Evolutionary conservation across 2,113 vertebrate species (phyloP).

Genomic region (Chionis minor): DNA sequence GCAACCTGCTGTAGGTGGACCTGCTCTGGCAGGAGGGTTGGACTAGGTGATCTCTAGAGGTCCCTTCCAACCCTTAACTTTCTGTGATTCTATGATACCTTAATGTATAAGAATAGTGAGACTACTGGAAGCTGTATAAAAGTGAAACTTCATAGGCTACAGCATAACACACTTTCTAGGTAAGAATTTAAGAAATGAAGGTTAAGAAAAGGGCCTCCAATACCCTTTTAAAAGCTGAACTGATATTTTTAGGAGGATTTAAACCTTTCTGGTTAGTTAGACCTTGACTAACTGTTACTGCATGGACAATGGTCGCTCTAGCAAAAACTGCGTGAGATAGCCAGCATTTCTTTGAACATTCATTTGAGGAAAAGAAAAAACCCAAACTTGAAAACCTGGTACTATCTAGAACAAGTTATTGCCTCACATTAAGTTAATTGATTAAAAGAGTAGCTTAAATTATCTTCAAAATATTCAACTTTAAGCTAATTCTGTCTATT

Average conservation of each 20-base stretch:
- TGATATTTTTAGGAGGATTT: not conserved
- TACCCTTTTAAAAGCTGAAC: not conserved
- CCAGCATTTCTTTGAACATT: not conserved
- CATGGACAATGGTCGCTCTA: not conserved
- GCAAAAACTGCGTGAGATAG: not conserved
- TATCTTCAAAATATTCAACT: not conserved
- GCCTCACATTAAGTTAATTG: not conserved
- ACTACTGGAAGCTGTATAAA: not conserved
- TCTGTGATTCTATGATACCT: not conserved
- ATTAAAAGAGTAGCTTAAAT: not conserved
- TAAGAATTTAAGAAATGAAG: not conserved
- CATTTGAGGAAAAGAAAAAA: not conserved
- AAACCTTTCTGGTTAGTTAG: not conserved
- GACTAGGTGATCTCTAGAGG: too few species aligned
- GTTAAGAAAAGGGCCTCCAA: not conserved
- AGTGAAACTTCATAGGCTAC: not conserved
- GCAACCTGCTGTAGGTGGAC: too few species aligned
- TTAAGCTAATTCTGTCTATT: not conserved
- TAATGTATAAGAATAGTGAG: not conserved
- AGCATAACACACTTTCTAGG: not conserved
- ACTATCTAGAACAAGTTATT: not conserved
- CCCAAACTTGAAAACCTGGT: not conserved
- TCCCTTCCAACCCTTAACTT: too few species aligned
- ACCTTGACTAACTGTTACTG: not conserved
- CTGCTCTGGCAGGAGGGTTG: too few species aligned